Evolutionary conservation across 2,888 invertebrate genomes (phyloP).

Genomic region (Drosophila lacicola): DNA sequence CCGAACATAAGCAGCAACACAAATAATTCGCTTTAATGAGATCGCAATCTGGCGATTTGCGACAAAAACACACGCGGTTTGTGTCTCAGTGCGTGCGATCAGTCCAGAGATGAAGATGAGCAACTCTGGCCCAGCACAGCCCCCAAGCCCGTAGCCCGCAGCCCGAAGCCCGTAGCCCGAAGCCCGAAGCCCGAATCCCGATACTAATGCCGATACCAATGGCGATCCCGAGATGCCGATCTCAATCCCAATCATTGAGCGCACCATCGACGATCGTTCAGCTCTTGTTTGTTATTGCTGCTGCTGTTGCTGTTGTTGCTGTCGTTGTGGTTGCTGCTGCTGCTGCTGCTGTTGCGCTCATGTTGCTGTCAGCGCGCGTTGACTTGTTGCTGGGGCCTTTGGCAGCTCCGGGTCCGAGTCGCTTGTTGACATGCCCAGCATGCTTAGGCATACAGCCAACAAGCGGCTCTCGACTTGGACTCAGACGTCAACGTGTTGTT

Average conservation of each 20-base stretch:
- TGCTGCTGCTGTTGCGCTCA: slow-evolving; percentile 68
- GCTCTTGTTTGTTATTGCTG: slow-evolving; percentile 50
- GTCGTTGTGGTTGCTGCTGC: slow-evolving; percentile 39
- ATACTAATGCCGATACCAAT: slow-evolving; percentile 41
- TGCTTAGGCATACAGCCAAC: slow-evolving; percentile 72
- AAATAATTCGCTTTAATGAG: slow-evolving; percentile 84
- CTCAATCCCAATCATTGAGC: slow-evolving; percentile 68
- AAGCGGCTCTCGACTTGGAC: slow-evolving; percentile 42
- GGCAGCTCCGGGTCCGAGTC: slow-evolving; percentile 43
- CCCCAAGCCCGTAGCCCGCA: background rate
- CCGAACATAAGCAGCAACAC: slow-evolving; percentile 82
- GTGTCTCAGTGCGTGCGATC: slow-evolving; percentile 63
- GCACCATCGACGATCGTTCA: slow-evolving; percentile 61
- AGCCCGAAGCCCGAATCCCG: slow-evolving; percentile 23
- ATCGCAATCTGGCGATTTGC: slow-evolving; percentile 82
- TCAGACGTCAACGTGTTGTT: slow-evolving; percentile 74
- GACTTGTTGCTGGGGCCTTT: slow-evolving; percentile 65
- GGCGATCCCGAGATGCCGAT: slow-evolving; percentile 58
- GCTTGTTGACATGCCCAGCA: slow-evolving; percentile 82
- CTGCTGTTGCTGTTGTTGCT: slow-evolving; percentile 26
- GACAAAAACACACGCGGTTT: slow-evolving; percentile 75
- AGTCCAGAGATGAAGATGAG: slow-evolving; percentile 70
- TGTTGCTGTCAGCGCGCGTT: slow-evolving; percentile 76
- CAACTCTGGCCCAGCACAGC: slow-evolving; percentile 32
- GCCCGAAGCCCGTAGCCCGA: background rate